Conservation (phyloP, 2,797 vertebrate genomes). For the Protonibea diacanthus region DNA sequence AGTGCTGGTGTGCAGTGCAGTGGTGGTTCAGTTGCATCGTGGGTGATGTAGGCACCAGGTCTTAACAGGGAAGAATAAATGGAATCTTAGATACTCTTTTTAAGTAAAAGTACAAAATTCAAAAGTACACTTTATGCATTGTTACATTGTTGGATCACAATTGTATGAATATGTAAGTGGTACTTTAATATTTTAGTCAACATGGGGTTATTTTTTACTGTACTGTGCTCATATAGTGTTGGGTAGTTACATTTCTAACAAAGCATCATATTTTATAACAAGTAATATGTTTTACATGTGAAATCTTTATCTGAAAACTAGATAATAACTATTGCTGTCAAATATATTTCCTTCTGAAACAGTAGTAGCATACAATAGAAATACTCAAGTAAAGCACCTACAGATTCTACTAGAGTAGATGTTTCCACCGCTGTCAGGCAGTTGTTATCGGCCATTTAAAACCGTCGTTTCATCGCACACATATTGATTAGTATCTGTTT, state of each 20-base stretch:
- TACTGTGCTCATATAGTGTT: background rate
- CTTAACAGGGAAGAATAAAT: too few species aligned
- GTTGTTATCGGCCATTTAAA: conserved; percentile 11
- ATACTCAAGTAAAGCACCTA: conserved; percentile 4
- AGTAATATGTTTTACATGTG: background rate
- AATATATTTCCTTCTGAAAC: background rate
- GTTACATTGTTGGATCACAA: too few species aligned
- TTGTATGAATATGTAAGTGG: too few species aligned
- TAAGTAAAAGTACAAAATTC: too few species aligned
- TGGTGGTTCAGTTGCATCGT: too few species aligned
- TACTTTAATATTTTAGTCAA: too few species aligned
- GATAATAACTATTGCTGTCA: background rate
- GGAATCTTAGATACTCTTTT: too few species aligned
- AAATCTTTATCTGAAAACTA: background rate
- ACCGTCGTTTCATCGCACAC: conserved; percentile 17
- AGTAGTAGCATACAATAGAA: background rate
- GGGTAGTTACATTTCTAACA: background rate
- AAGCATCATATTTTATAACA: background rate
- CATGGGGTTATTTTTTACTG: too few species aligned
- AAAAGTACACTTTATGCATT: background rate
- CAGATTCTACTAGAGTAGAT: background rate
- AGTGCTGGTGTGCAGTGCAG: too few species aligned
- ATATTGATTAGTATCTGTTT: conserved; percentile 26
- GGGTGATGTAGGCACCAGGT: too few species aligned
- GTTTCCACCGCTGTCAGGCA: background rate